These are phyloP conservation scores for Luffia ferchaultella DNA, from an alignment of 2,888 invertebrate species.

Conservation along the genomic window DNA sequence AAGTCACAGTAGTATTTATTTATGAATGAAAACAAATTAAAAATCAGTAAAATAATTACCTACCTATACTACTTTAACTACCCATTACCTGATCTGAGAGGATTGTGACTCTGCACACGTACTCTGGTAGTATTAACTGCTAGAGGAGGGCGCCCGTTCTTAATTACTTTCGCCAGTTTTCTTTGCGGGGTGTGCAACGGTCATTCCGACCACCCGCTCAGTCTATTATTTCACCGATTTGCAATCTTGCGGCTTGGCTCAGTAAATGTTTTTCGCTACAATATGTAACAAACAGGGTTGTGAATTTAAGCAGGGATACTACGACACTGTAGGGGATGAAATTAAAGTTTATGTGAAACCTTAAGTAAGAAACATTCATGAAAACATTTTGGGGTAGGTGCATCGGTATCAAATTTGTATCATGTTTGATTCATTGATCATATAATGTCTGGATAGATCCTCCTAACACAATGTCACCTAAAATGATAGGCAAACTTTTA, in stretches of 20 bases:
- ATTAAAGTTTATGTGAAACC: no score
- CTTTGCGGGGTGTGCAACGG: constrained; percentile 26
- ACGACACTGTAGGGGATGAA: neutral
- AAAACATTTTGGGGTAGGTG: no score
- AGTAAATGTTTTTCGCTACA: constrained; percentile 1
- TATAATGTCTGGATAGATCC: no score
- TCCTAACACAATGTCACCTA: no score
- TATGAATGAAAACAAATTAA: no score
- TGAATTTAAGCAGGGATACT: neutral
- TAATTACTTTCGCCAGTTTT: constrained; percentile 49
- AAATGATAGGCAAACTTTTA: no score
- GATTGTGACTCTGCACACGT: constrained; percentile 44
- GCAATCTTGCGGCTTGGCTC: constrained; percentile 33
- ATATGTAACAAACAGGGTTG: constrained; percentile 1
- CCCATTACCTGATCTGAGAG: neutral
- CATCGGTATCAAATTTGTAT: no score
- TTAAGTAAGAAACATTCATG: no score
- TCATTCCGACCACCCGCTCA: constrained; percentile 41
- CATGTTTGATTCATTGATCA: no score
- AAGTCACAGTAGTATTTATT: no score
- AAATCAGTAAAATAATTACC: no score
- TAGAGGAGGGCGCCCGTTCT: constrained; percentile 55
- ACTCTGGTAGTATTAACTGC: constrained; percentile 55
- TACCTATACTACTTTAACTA: neutral
- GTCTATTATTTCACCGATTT: constrained; percentile 46